Evolutionary conservation across 1,140 invertebrate genomes (phyloP).

Genomic region (Zaprionus davidi): DNA sequence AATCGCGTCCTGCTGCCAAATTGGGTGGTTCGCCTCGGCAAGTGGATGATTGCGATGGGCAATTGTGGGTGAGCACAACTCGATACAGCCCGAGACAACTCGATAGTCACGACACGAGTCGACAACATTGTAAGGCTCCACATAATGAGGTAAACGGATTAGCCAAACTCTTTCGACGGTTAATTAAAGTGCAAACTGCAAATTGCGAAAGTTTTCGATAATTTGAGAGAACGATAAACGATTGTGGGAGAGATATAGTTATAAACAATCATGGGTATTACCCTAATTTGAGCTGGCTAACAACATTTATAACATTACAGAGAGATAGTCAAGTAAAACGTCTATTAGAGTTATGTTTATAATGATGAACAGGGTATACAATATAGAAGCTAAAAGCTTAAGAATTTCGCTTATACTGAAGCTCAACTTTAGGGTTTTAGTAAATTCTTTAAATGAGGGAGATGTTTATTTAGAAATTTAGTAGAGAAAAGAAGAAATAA

Average conservation of each 20-base stretch:
- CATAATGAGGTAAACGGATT: slow-evolving; percentile 18
- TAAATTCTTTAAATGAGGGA: rapidly evolving
- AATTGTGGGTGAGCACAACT: slow-evolving; percentile 29
- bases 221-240: background rate
- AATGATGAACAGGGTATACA: too few species aligned
- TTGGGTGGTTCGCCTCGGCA: slow-evolving; percentile 29
- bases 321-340: background rate
- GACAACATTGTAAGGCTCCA: slow-evolving; percentile 14
- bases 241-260: background rate
- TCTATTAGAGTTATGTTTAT: too few species aligned
- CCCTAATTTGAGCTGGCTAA: background rate
- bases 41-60: slow-evolving; percentile 9
- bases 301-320: background rate
- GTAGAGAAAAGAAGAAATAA: too few species aligned
- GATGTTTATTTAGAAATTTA: too few species aligned
- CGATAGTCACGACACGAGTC: slow-evolving; percentile 35
- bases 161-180: background rate
- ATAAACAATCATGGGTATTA: background rate
- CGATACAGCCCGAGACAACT: background rate
- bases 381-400: too few species aligned
- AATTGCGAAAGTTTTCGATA: slow-evolving; percentile 12
- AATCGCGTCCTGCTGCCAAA: slow-evolving; percentile 22
- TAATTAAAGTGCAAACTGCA: slow-evolving; percentile 36
- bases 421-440: too few species aligned
- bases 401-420: too few species aligned